phyloP scores from a whole-genome alignment of 2,888 invertebrate genomes.

The Cephus rjabovi region DNA sequence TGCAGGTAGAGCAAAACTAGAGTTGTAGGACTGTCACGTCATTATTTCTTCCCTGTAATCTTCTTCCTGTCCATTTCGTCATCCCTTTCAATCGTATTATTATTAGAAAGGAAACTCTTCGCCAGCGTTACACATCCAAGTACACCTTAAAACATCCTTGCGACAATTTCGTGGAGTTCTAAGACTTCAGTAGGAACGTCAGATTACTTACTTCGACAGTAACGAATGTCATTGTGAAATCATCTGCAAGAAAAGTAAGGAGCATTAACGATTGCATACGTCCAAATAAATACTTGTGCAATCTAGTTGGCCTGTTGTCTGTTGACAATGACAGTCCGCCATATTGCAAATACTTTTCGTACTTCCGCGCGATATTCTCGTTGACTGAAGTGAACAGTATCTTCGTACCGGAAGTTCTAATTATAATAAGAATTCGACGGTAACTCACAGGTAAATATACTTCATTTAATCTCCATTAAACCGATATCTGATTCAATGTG shows the following conservation, averaged over 20 bases:
- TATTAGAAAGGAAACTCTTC: no score
- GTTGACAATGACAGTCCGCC: slow-evolving; percentile 11
- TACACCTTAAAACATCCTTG: no score
- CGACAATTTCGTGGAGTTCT: no score
- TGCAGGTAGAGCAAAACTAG: no score
- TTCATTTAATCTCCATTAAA: not conserved
- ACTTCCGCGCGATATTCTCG: slow-evolving; percentile 27
- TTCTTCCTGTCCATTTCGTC: no score
- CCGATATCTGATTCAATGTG: slow-evolving; percentile 1
- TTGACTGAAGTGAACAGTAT: slow-evolving; percentile 24
- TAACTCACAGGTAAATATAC: slow-evolving; percentile 28
- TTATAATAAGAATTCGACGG: slow-evolving; percentile 27
- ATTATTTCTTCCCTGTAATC: no score
- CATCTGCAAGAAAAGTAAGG: not conserved
- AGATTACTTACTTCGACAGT: no score
- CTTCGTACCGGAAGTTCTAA: slow-evolving; percentile 31
- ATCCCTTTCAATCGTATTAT: no score
- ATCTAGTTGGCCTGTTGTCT: slow-evolving; percentile 31
- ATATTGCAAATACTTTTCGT: slow-evolving; percentile 19
- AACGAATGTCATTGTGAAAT: no score
- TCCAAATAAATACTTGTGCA: slow-evolving; percentile 32
- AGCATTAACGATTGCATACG: slow-evolving; percentile 31
- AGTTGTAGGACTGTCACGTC: no score
- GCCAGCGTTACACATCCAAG: no score
- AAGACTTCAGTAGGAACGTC: no score